Conservation (phyloP, 2,113 vertebrate species). For the Indicator indicator region DNA sequence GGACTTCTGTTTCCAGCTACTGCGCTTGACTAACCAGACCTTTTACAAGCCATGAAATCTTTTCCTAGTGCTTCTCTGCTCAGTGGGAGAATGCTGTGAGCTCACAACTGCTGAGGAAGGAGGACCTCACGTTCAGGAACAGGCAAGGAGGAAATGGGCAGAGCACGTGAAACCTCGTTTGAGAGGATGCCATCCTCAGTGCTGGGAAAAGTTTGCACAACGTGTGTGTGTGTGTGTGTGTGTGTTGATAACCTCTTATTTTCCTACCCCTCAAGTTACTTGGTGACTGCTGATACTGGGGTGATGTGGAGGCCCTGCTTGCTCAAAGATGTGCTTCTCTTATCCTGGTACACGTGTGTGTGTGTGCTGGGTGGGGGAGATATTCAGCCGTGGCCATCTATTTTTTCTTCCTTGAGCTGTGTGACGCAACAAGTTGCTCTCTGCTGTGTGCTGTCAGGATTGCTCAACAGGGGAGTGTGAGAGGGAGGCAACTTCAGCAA, state of each 20-base stretch:
- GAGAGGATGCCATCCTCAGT: neutral
- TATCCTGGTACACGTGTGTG: neutral
- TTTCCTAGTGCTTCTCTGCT: neutral
- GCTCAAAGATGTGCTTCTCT: constrained; percentile 2
- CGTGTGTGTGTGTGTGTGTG: neutral
- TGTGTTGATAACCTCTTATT: constrained; percentile 48
- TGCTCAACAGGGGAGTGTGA: constrained; percentile 22
- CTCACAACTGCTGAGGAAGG: constrained; percentile 17
- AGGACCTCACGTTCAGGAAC: constrained; percentile 59
- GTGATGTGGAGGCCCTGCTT: neutral
- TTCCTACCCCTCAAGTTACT: neutral
- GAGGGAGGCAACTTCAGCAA: neutral
- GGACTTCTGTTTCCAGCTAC: neutral
- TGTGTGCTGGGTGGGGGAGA: neutral
- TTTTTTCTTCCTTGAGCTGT: neutral
- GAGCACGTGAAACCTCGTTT: constrained; percentile 31
- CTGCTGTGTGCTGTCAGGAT: neutral
- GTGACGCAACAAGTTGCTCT: constrained; percentile 13
- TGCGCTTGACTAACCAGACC: neutral
- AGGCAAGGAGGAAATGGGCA: constrained; percentile 53
- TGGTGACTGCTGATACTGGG: neutral
- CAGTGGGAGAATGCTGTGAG: neutral
- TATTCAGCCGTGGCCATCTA: neutral
- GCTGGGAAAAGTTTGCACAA: neutral
- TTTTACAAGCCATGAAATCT: neutral